Percentiles rank a stretch among this genome's conserved stretches.
Evolutionary conservation across 2,888 invertebrate genomes (phyloP).

Genomic region (Sminthurinus aureus): DNA sequence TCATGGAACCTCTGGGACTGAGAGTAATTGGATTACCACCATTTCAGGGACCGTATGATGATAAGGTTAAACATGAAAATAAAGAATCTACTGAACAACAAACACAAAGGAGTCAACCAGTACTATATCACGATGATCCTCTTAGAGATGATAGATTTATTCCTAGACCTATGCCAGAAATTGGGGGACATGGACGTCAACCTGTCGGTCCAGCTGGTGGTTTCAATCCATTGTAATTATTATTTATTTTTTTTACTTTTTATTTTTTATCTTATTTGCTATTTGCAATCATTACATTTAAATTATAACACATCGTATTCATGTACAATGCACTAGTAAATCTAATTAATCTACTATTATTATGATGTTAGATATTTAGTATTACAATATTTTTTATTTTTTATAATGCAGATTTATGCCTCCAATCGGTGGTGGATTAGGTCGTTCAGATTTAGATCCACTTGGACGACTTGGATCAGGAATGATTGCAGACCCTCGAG

Average conservation of each 20-base stretch:
- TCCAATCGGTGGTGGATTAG: conserved; percentile 47
- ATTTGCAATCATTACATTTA: neutral
- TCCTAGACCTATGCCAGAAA: conserved; percentile 9
- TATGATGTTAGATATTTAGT: too few species aligned
- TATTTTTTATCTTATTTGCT: neutral
- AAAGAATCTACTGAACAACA: conserved; percentile 18
- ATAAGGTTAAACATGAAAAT: conserved; percentile 37
- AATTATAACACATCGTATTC: too few species aligned
- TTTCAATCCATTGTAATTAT: conserved; percentile 48
- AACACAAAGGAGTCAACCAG: neutral
- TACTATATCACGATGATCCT: conserved; percentile 19
- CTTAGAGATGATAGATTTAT: conserved; percentile 36
- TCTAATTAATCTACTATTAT: neutral
- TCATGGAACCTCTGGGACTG: conserved; percentile 54
- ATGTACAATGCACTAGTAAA: too few species aligned
- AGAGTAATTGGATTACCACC: conserved; percentile 47
- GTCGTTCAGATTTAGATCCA: conserved; percentile 55
- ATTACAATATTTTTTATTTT: too few species aligned
- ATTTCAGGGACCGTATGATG: conserved; percentile 50
- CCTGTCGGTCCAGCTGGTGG: conserved; percentile 33
- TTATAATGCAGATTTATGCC: conserved; percentile 28
- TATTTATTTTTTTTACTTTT: conserved; percentile 6
- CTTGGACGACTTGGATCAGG: conserved; percentile 50
- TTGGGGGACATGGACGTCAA: conserved; percentile 14
- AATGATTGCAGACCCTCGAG: conserved; percentile 54